Base-by-base conservation (phyloP, 1,140 invertebrate species). In the Atta cephalotes region DNA sequence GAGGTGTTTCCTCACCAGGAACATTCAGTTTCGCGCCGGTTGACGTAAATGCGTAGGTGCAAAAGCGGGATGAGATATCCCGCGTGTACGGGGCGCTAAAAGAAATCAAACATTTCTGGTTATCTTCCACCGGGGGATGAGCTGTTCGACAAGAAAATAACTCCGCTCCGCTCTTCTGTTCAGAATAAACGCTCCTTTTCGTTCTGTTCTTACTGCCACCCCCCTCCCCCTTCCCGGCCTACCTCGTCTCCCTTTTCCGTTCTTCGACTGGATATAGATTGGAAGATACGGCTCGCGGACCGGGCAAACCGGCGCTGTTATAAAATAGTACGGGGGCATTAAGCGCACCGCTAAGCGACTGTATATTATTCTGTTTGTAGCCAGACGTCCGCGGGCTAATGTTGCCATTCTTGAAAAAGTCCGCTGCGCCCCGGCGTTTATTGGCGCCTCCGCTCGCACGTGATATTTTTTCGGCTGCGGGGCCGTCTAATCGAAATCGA, bases 101-200 rank as follows among this genome's bases (percentile, higher is more conserved):
- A 92, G 87, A 88, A 92, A 86, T 92, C 89, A 89, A 92, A 92
- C 89, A 91, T 88, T 89, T 92, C 91, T 92, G 91, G 89, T 90
- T 92, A 91, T 89, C 91, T 78, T 92, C 89, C 80, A 76, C 25
- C 63, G 72, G 35, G 31, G 45, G 63, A 86, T 90, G 85, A 74
- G 74, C 87, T 80, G 86, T 82, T 90, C 65, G 78, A 82, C 86
- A 66, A 91, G 90, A 91, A 91, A 91, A 91, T 89, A 91, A 91
- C 84, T 87, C 45, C 77, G 65, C 65, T 70, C 45, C 53, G 71
- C 87, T 85, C 86, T 74, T 70, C 66, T 70, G 45, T 88, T 51
- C 60, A 58, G 77, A 82, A 87, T 80, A 80, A 90, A 87, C 86
- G 80, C 49, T 35, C 18, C 58, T 76, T 74, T 70, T 88, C 81